Conservation (phyloP, 2,888 invertebrate genomes). For the Meghimatium bilineatum region DNA sequence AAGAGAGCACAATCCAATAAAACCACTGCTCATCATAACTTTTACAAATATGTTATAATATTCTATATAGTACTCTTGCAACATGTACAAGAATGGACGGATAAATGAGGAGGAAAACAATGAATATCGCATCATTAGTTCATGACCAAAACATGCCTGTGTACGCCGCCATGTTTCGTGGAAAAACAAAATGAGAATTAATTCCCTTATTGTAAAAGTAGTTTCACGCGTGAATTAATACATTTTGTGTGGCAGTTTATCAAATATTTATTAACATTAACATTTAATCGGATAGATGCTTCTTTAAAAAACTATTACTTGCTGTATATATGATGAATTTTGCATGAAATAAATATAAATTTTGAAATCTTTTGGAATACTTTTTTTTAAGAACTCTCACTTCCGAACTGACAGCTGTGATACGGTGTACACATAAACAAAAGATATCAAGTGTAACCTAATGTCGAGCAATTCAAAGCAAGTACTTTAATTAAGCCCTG, state of each 20-base stretch:
- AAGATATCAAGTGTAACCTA: conserved; percentile 2
- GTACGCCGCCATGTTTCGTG: conserved; percentile 34
- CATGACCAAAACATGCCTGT: conserved; percentile 34
- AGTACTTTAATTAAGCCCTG: conserved; percentile 1
- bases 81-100: background rate
- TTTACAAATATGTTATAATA: too few relatives aligned
- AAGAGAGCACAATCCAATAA: too few relatives aligned
- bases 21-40: too few relatives aligned
- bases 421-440: conserved; percentile 33
- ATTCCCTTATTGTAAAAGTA: conserved; percentile 15
- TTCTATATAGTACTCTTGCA: too few relatives aligned
- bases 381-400: conserved; percentile 11
- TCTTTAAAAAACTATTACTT: background rate
- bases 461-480: conserved; percentile 31
- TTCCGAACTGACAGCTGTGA: conserved; percentile 13
- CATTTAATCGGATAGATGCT: background rate
- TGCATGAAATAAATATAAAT: background rate
- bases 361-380: background rate
- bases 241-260: background rate
- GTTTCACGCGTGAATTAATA: background rate
- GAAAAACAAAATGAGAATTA: conserved; percentile 7
- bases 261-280: background rate
- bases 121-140: background rate
- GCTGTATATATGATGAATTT: background rate
- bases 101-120: background rate